Percentiles rank a stretch among this genome's conserved stretches.
phyloP scores from a whole-genome alignment of 2,113 vertebrate species.

The Epinephelus cyanopodus region DNA sequence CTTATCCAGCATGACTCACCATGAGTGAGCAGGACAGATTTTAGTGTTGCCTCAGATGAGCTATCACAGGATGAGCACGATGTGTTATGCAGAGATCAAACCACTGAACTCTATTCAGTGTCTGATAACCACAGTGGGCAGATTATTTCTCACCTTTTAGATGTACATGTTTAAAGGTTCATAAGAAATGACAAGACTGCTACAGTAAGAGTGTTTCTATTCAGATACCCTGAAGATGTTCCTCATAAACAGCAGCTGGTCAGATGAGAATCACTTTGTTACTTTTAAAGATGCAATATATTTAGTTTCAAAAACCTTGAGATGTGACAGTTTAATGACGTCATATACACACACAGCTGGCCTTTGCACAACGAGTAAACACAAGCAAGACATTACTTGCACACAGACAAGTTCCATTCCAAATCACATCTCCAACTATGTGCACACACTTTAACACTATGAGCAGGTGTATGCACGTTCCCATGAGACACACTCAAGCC shows the following conservation, averaged over 20 bases:
- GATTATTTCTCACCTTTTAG: neutral
- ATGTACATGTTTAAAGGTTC: neutral
- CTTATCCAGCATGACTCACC: neutral
- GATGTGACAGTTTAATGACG: slow-evolving; percentile 15
- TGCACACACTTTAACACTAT: neutral
- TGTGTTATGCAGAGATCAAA: slow-evolving; percentile 12
- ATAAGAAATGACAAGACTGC: no score
- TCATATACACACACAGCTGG: slow-evolving; percentile 3
- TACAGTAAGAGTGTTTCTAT: no score
- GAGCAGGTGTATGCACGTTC: slow-evolving; percentile 52
- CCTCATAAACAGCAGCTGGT: neutral
- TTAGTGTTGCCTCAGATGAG: neutral
- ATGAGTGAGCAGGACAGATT: slow-evolving; percentile 21
- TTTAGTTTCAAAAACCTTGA: slow-evolving; percentile 8
- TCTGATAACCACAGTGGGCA: slow-evolving; percentile 2
- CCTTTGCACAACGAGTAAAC: neutral
- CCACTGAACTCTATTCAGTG: neutral
- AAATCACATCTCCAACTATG: slow-evolving; percentile 3
- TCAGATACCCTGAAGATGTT: neutral
- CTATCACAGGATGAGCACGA: slow-evolving; percentile 9
- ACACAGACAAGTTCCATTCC: neutral
- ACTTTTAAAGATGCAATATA: neutral
- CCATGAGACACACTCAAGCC: slow-evolving; percentile 35
- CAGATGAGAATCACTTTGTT: neutral
- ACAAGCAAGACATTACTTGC: neutral